phyloP scores from a whole-genome alignment of 1,140 invertebrate genomes.

The Pygmarrhopalites habei region DNA sequence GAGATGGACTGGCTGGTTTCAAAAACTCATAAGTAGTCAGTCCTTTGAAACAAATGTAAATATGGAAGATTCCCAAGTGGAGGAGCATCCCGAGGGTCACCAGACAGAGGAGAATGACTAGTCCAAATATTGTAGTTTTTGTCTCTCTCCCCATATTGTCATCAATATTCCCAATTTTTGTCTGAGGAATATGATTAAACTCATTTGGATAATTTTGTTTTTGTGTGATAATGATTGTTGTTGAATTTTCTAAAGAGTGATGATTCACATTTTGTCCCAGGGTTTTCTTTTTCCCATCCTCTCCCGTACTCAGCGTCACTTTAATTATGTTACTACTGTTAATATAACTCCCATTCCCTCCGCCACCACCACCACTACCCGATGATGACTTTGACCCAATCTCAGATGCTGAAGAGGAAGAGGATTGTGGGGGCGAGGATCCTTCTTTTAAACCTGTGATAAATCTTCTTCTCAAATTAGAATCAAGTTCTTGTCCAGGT shows the following conservation, averaged over 20 bases:
- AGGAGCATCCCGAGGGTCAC: constrained; percentile 69
- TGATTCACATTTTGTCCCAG: too few relatives aligned
- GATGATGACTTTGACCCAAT: too few relatives aligned
- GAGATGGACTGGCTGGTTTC: constrained; percentile 18
- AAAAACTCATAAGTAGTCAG: constrained; percentile 82
- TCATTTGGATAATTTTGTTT: neutral
- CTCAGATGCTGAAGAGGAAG: too few relatives aligned
- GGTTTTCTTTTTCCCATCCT: too few relatives aligned
- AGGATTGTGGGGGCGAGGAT: too few relatives aligned
- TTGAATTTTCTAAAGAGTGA: too few relatives aligned
- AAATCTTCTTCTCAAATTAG: too few relatives aligned
- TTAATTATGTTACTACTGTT: neutral
- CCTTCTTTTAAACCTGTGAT: too few relatives aligned
- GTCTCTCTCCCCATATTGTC: constrained; percentile 9
- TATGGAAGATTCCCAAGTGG: constrained; percentile 82
- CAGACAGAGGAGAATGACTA: constrained; percentile 61
- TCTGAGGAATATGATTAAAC: neutral
- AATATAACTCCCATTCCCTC: neutral
- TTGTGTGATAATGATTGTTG: too few relatives aligned
- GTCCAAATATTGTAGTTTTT: constrained; percentile 51
- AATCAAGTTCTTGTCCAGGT: too few relatives aligned
- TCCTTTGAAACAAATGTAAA: constrained; percentile 74
- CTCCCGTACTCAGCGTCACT: neutral
- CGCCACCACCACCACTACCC: too few relatives aligned
- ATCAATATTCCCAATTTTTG: neutral